phyloP scores from a whole-genome alignment of 2,888 invertebrate species.

The Agrilus cyanescens region DNA sequence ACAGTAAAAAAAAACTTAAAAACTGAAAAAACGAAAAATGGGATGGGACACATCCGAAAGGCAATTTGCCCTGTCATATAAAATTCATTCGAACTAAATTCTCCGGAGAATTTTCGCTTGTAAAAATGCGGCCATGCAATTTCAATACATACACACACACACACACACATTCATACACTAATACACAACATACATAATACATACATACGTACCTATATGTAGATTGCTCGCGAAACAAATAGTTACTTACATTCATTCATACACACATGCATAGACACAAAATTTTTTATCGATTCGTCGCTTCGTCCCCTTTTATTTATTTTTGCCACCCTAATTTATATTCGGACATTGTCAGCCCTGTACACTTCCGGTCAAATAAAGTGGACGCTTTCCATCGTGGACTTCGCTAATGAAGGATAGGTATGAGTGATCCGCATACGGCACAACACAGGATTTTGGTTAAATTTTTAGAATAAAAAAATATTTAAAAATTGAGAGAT shows the following conservation, averaged over 20 bases:
- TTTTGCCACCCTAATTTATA: constrained; percentile 36
- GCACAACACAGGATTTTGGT: too few species aligned
- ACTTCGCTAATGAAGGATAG: too few species aligned
- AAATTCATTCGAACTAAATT: constrained; percentile 32
- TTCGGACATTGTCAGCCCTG: constrained; percentile 15
- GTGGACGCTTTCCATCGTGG: too few species aligned
- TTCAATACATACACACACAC: constrained; percentile 19
- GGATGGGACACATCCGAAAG: constrained; percentile 20
- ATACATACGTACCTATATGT: background rate
- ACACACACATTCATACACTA: background rate
- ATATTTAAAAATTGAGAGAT: too few species aligned
- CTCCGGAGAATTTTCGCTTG: constrained; percentile 31
- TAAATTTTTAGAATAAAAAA: too few species aligned
- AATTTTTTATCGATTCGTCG: constrained; percentile 20
- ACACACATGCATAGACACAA: constrained; percentile 2
- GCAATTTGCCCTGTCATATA: constrained; percentile 30
- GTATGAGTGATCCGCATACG: too few species aligned
- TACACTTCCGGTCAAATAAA: too few species aligned
- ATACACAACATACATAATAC: constrained; percentile 16
- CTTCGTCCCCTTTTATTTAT: constrained; percentile 31
- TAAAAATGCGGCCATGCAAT: constrained; percentile 32
- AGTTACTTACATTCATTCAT: too few species aligned
- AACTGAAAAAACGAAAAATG: constrained; percentile 18
- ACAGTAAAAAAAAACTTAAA: constrained; percentile 15
- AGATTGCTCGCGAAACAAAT: too few species aligned